These are phyloP conservation scores for Eupithecia vulgata DNA, from an alignment of 2,888 invertebrate species.

Conservation along the genomic window DNA sequence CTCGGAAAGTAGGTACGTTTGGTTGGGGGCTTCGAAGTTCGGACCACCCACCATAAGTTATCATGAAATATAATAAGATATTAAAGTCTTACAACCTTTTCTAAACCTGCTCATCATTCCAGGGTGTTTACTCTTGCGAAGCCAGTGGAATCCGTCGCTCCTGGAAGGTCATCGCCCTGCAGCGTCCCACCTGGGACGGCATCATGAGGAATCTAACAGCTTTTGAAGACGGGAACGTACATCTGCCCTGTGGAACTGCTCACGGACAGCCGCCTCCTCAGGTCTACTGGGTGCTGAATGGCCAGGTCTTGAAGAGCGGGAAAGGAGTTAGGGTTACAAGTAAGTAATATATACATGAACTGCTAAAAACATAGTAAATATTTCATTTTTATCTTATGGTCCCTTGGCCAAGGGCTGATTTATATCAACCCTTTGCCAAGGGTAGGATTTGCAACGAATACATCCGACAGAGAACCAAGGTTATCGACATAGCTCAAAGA, in stretches of 20 bases:
- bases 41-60: no score
- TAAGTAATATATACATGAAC: constrained; percentile 46
- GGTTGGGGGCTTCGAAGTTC: no score
- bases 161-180: constrained; percentile 71
- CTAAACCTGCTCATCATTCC: constrained; percentile 46
- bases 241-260: constrained; percentile 83
- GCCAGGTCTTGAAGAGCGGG: constrained; percentile 85
- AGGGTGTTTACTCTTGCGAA: constrained; percentile 91
- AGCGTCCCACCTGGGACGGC: constrained; percentile 82
- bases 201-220: constrained; percentile 78
- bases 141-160: constrained; percentile 84
- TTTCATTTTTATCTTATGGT: no score
- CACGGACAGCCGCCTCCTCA: constrained; percentile 90
- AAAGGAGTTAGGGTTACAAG: constrained; percentile 65
- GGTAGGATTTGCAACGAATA: no score
- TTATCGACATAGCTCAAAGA: no score
- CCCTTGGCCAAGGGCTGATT: no score
- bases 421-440: no score
- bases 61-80: no score
- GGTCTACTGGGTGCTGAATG: constrained; percentile 94
- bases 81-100: background rate
- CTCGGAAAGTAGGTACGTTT: no score
- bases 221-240: constrained; percentile 76
- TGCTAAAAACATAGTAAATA: no score
- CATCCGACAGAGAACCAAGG: no score